Evolutionary conservation across 1,140 invertebrate species (phyloP).

Genomic region (Armadillidium nasatum): DNA sequence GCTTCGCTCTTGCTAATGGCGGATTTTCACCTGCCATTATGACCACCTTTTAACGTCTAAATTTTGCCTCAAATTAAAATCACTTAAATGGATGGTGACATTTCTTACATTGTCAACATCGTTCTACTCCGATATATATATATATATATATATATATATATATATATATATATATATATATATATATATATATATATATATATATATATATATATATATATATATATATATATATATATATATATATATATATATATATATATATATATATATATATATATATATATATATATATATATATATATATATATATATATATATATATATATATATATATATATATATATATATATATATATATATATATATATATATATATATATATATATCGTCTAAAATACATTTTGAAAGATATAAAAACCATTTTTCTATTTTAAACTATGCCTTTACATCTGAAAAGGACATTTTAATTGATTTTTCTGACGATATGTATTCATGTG

Average conservation of each 20-base stretch:
- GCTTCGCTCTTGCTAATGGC: background rate
- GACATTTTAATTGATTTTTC: too few relatives aligned
- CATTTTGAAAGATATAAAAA: too few relatives aligned
- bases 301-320: background rate
- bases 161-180: background rate
- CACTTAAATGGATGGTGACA: background rate
- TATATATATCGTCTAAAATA: too few relatives aligned
- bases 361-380: too few relatives aligned
- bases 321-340: background rate
- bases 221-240: too few relatives aligned
- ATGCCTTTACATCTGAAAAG: too few relatives aligned
- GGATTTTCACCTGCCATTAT: background rate
- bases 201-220: too few relatives aligned
- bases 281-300: constrained; percentile 3
- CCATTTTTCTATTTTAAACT: too few relatives aligned
- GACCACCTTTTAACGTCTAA: background rate
- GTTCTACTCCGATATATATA: background rate
- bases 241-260: background rate
- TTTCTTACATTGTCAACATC: background rate
- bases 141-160: constrained; percentile 9
- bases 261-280: background rate
- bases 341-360: too few relatives aligned
- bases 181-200: background rate
- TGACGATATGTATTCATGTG: too few relatives aligned
- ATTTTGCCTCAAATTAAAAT: background rate